phyloP scores from a whole-genome alignment of 2,888 invertebrate genomes.

The Nebria brevicollis region DNA sequence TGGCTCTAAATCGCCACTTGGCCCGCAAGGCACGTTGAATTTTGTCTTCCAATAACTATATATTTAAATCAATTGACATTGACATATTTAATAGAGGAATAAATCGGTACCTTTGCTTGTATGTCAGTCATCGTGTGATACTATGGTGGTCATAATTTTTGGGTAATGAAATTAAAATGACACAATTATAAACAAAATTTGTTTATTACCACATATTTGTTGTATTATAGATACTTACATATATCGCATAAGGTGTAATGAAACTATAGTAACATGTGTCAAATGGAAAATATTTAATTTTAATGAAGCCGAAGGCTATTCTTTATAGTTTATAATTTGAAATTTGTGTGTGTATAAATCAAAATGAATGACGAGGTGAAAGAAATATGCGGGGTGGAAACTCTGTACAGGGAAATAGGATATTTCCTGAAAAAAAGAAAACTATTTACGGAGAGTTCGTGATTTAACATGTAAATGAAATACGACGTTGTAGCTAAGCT shows the following conservation, averaged over 20 bases:
- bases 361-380: conserved; percentile 50
- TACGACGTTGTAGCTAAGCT: conserved; percentile 15
- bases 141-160: background rate
- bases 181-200: background rate
- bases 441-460: conserved; percentile 52
- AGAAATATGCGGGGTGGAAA: conserved; percentile 56
- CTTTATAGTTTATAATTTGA: background rate
- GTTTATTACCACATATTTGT: background rate
- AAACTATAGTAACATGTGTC: background rate
- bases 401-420: conserved; percentile 58
- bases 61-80: conserved; percentile 51
- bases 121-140: conserved; percentile 24
- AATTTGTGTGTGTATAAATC: background rate
- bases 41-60: conserved; percentile 60
- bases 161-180: background rate
- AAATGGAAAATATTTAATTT: background rate
- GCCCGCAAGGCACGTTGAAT: conserved; percentile 56
- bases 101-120: conserved; percentile 22
- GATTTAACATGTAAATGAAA: background rate
- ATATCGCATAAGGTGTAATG: background rate
- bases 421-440: conserved; percentile 58
- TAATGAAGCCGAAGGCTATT: background rate
- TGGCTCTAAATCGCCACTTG: conserved; percentile 67
- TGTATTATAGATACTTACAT: background rate
- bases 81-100: background rate